Conservation (phyloP, 2,797 vertebrate genomes). For the Paedocypris micromegethes region DNA sequence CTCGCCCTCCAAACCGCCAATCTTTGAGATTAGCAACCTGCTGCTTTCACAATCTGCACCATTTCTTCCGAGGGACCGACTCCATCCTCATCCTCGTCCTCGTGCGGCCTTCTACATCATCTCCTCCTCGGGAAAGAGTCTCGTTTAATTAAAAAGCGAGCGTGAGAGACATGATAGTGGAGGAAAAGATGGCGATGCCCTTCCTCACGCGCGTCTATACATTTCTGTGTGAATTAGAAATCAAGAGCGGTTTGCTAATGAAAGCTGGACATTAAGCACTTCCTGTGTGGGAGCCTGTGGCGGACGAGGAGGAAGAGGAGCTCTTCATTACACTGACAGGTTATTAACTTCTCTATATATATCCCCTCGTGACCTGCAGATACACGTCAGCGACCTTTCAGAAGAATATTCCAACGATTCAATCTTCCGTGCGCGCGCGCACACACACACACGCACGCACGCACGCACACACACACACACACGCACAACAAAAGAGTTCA, state of each 20-base stretch:
- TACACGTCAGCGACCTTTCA: conserved; percentile 63
- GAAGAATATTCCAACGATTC: conserved; percentile 55
- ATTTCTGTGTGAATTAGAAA: no score
- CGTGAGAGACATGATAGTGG: no score
- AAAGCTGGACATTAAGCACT: no score
- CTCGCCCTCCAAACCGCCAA: not conserved
- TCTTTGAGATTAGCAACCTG: not conserved
- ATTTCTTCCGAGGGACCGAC: no score
- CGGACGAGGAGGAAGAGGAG: conserved; percentile 47
- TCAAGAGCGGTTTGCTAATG: no score
- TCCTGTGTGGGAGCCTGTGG: not conserved
- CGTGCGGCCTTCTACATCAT: no score
- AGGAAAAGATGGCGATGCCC: no score
- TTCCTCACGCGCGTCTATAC: no score
- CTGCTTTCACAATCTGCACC: no score
- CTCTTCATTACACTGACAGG: conserved; percentile 66
- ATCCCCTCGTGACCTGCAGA: conserved; percentile 57
- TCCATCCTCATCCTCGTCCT: no score
- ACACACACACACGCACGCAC: not conserved
- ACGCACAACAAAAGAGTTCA: conserved; percentile 40
- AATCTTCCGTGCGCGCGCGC: conserved; percentile 20
- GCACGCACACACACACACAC: not conserved
- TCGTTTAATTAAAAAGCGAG: no score
- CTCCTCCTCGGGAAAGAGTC: no score
- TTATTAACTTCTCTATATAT: conserved; percentile 64